Percentiles rank a stretch among this genome's conserved stretches.
Conservation (phyloP, 2,113 vertebrate genomes). For the Myotis davidii region DNA sequence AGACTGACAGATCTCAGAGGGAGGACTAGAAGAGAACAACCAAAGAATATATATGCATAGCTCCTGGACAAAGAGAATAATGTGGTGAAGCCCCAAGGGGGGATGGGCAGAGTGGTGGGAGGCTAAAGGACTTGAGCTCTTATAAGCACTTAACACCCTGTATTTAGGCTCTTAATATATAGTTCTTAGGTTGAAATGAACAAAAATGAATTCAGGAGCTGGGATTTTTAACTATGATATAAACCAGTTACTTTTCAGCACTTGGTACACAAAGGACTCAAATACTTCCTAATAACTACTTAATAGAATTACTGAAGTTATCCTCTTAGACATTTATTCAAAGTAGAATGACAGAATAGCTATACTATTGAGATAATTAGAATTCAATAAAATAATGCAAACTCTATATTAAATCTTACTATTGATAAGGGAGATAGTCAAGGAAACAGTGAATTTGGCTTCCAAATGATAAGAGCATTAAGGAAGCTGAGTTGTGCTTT, state of each 20-base stretch:
- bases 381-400: conserved; percentile 7
- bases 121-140: not conserved
- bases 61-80: not conserved
- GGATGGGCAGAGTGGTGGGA: not conserved
- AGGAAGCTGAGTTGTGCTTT: not conserved
- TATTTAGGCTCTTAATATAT: not conserved
- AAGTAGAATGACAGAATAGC: not conserved
- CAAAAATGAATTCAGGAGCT: conserved; percentile 1
- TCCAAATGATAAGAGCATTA: not conserved
- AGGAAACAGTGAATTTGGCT: conserved; percentile 8
- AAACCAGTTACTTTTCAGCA: not conserved
- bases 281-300: conserved; percentile 29
- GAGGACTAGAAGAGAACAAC: not conserved
- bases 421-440: not conserved
- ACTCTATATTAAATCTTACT: not conserved
- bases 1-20: not conserved
- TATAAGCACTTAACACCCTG: not conserved
- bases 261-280: not conserved
- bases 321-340: conserved; percentile 1
- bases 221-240: conserved; percentile 6
- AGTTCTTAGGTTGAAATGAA: not conserved
- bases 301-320: conserved; percentile 10
- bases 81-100: not conserved
- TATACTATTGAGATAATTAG: not conserved
- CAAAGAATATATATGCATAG: not conserved